phyloP scores from a whole-genome alignment of 2,113 vertebrate genomes.

The Procapra przewalskii region DNA sequence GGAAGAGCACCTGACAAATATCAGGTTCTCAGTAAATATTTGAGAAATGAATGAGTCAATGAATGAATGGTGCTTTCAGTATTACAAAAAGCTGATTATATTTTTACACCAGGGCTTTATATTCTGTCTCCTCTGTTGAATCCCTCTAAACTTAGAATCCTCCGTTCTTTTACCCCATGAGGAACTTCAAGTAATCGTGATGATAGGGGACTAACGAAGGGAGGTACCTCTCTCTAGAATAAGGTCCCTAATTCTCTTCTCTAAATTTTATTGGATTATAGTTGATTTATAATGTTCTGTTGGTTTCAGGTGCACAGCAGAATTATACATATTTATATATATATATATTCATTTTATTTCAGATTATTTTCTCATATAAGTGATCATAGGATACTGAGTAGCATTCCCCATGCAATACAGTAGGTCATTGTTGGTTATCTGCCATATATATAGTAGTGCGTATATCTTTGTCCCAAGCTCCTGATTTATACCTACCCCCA shows the following conservation, averaged over 20 bases:
- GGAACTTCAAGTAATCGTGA: neutral
- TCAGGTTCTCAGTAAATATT: neutral
- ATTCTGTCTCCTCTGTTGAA: rapidly evolving
- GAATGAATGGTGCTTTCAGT: neutral
- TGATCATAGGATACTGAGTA: neutral
- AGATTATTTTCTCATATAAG: neutral
- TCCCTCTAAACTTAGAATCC: neutral
- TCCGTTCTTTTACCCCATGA: neutral
- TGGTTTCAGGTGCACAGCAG: neutral
- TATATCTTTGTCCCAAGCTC: neutral
- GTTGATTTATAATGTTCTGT: neutral
- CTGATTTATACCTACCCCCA: neutral
- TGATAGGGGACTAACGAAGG: neutral
- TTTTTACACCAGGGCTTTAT: neutral
- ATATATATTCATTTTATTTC: neutral
- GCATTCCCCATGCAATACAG: neutral
- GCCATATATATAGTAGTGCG: neutral
- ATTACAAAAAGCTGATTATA: neutral
- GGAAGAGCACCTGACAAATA: neutral
- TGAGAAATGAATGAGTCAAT: neutral
- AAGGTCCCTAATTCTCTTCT: neutral
- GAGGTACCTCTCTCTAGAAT: rapidly evolving
- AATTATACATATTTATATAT: neutral
- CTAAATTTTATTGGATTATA: neutral
- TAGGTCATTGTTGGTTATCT: neutral